Percentiles rank a stretch among this genome's conserved stretches.
phyloP scores from a whole-genome alignment of 2,113 vertebrate species.

The Corythoichthys intestinalis region DNA sequence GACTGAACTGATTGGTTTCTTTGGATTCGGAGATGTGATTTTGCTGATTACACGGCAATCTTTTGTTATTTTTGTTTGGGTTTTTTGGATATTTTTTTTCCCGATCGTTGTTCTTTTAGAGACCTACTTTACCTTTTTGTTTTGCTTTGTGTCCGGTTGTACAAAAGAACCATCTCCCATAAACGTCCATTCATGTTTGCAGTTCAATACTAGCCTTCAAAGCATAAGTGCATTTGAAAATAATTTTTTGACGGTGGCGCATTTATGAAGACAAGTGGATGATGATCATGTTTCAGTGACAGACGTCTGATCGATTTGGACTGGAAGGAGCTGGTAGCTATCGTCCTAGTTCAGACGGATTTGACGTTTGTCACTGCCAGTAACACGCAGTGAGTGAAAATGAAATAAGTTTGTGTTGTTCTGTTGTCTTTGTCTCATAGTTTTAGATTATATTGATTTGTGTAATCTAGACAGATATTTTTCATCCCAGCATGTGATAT shows the following conservation, averaged over 20 bases:
- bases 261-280: neutral
- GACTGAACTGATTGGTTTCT: neutral
- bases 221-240: neutral
- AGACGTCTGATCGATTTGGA: no score
- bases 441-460: neutral
- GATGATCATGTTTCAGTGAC: neutral
- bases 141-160: neutral
- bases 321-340: no score
- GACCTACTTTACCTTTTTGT: neutral
- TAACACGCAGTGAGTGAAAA: no score
- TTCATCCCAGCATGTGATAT: constrained; percentile 5
- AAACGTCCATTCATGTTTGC: constrained; percentile 10
- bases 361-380: no score
- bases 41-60: neutral
- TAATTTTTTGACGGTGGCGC: neutral
- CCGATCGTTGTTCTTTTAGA: neutral
- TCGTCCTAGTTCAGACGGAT: no score
- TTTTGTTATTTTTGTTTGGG: neutral
- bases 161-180: neutral
- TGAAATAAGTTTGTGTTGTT: neutral
- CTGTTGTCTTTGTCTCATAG: neutral
- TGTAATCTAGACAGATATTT: constrained; percentile 11
- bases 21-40: neutral
- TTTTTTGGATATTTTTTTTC: neutral
- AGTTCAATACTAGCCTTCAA: neutral